Evolutionary conservation across 2,797 vertebrate species (phyloP), one percentile per base, ranked within the genome.

Genomic region (Apogon talboti): DNA sequence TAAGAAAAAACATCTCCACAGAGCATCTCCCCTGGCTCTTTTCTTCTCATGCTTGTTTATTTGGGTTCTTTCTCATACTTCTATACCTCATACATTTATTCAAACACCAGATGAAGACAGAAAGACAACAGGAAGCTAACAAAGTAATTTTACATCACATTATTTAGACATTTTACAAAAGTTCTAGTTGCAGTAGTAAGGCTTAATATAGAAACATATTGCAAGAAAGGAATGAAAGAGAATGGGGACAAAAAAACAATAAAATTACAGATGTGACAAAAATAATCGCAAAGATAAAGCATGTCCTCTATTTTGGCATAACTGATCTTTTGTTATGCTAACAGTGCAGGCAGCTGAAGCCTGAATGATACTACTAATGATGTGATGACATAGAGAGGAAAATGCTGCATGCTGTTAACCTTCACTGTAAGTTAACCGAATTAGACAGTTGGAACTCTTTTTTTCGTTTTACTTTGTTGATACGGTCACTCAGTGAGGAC

Each of bases 1-100:
- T 11, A 21, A 18, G 57, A 45, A 54, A 60, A 66, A 4, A 12
- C 30, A 18, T 28, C 43, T 72, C 48, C 16, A 40, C 18, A 24
- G 38, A 33, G 19, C 42, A n/a, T 14, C 15, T 71, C 52, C 37
- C 30, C 45, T 13, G 18, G 14, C 35, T 58, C 51, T 18, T 57
- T 45, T 49, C 45, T 45, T 66, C 45, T 35, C 15, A 11, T 37
- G 14, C 14, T 4, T 64, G 65, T 76, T 76, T 71, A 53, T 53
- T 8, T 35, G 33, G 3, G 0, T 11, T 74, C 55, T 43, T 45
- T 66, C 30, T 51, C 19, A 72, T 28, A 53, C 51, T 44, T 24
- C 30, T 14, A 42, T 40, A 54, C 38, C 43, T 11, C 54, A 30
- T 28, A 19, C 16, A 11, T 28, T 28, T 42, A 45, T 43, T 18